phyloP scores from a whole-genome alignment of 2,888 invertebrate genomes.

The Buathra laborator region DNA sequence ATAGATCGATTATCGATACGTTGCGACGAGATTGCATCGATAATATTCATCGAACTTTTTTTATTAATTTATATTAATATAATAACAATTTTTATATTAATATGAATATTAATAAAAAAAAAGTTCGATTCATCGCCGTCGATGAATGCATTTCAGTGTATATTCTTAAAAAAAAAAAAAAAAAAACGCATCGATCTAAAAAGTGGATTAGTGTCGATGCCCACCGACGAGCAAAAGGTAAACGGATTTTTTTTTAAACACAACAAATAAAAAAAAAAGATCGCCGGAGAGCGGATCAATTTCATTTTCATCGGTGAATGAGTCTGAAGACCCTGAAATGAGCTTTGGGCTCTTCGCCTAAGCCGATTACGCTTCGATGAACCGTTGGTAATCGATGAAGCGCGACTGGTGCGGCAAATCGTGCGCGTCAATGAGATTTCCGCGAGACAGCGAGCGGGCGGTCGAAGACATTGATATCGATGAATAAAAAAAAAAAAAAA shows the following conservation, averaged over 20 bases:
- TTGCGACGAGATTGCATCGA: neutral
- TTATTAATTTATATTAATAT: neutral
- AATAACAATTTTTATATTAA: too few species aligned
- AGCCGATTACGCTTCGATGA: conserved; percentile 58
- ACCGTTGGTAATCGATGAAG: conserved; percentile 58
- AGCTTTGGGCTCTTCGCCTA: conserved; percentile 20
- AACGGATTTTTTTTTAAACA: neutral
- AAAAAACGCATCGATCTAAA: too few species aligned
- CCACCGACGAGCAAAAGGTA: conserved; percentile 3
- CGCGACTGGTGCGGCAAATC: conserved; percentile 48
- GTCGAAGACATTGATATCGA: conserved; percentile 54
- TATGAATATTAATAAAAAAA: too few species aligned
- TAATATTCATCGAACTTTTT: neutral
- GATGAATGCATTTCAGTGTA: too few species aligned
- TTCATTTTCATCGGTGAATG: conserved; percentile 51
- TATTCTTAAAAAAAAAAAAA: too few species aligned
- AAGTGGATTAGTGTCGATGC: neutral
- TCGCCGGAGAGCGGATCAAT: conserved; percentile 32
- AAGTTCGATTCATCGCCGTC: too few species aligned
- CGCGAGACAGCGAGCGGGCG: conserved; percentile 26
- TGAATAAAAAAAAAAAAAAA: conserved; percentile 23
- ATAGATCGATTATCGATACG: conserved; percentile 10
- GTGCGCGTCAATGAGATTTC: conserved; percentile 53
- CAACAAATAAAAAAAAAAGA: conserved; percentile 13
- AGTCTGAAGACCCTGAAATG: conserved; percentile 57